These are phyloP conservation scores for Temnothorax ravouxi DNA, from an alignment of 2,888 invertebrate species.

Conservation along the genomic window DNA sequence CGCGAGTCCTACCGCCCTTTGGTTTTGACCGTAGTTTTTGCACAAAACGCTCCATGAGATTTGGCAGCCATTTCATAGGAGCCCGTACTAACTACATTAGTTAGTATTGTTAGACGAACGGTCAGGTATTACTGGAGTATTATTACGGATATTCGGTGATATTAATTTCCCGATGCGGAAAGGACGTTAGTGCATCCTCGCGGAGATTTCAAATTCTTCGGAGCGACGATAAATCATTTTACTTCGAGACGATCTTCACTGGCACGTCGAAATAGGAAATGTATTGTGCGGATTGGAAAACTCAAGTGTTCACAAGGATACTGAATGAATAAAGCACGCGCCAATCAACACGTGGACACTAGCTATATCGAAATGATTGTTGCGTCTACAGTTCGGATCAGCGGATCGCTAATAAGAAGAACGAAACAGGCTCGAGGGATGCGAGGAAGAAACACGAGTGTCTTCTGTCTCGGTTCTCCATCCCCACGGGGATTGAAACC, in stretches of 20 bases:
- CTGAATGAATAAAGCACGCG: constrained; percentile 13
- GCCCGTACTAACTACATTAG: constrained; percentile 78
- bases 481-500: neutral
- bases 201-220: constrained; percentile 26
- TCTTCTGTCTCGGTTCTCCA: constrained; percentile 1
- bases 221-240: neutral
- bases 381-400: neutral
- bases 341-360: neutral
- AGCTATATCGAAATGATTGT: neutral
- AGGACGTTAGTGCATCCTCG: constrained; percentile 45
- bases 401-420: neutral
- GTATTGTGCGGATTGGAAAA: neutral
- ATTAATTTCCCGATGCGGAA: constrained; percentile 44
- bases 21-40: constrained; percentile 74
- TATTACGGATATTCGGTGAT: constrained; percentile 40
- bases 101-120: constrained; percentile 85
- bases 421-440: neutral
- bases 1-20: constrained; percentile 47
- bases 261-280: neutral
- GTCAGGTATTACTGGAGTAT: constrained; percentile 69
- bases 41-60: constrained; percentile 69
- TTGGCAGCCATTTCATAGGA: constrained; percentile 74
- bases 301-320: neutral
- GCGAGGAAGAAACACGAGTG: constrained; percentile 9
- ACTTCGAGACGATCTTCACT: constrained; percentile 9